phyloP scores from a whole-genome alignment of 2,888 invertebrate genomes.

The Philereme transversata region DNA sequence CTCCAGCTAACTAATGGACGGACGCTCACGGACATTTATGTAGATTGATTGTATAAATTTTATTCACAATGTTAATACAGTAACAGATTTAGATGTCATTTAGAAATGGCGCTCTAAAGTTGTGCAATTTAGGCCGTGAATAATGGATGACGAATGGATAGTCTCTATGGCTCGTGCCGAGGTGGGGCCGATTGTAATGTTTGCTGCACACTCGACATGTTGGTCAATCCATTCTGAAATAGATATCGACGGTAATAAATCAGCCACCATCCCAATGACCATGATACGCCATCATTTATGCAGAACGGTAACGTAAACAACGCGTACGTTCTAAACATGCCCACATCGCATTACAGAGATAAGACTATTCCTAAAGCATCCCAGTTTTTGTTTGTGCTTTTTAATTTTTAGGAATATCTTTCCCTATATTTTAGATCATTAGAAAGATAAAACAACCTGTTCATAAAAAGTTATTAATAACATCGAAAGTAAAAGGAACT shows the following conservation, averaged over 20 bases:
- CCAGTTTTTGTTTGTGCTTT: not conserved
- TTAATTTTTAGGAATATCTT: not conserved
- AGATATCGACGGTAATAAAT: conserved; percentile 38
- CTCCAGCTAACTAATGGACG: conserved; percentile 82
- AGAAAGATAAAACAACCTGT: conserved; percentile 6
- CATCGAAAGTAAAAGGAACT: conserved; percentile 51
- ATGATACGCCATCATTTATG: conserved; percentile 31
- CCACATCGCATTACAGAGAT: not conserved
- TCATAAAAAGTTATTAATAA: conserved; percentile 45
- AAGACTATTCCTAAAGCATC: not conserved
- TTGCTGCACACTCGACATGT: conserved; percentile 54
- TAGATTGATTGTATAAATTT: conserved; percentile 85
- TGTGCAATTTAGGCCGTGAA: conserved; percentile 84
- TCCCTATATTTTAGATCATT: conserved; percentile 16
- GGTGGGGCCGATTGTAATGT: conserved; percentile 70
- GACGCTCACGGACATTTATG: conserved; percentile 84
- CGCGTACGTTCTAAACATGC: conserved; percentile 14
- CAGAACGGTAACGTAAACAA: conserved; percentile 28
- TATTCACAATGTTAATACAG: conserved; percentile 84
- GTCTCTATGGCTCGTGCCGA: conserved; percentile 75
- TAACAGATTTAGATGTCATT: conserved; percentile 85
- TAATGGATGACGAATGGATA: conserved; percentile 82
- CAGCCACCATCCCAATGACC: conserved; percentile 40
- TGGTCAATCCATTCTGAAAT: conserved; percentile 39
- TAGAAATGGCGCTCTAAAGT: conserved; percentile 84